These are phyloP conservation scores for Prorops nasuta DNA, from an alignment of 1,140 invertebrate species.

Conservation along the genomic window DNA sequence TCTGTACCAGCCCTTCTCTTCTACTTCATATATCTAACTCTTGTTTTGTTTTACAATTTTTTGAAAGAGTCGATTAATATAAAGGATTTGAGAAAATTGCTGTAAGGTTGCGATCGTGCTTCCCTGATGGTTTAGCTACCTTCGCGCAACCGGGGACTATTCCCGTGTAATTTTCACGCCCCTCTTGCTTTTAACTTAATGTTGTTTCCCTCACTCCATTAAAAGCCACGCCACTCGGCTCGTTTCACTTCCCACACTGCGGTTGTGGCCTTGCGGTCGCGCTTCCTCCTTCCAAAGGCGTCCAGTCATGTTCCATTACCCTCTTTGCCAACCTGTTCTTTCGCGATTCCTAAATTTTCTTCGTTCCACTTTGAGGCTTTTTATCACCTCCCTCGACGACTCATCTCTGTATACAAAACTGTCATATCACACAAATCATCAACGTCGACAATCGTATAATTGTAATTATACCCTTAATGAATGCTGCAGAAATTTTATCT, in stretches of 20 bases:
- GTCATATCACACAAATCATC: no score
- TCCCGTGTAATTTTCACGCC: conserved; percentile 44
- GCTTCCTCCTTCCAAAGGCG: conserved; percentile 19
- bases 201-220: conserved; percentile 53
- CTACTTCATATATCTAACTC: background rate
- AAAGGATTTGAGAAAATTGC: background rate
- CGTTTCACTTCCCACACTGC: conserved; percentile 53
- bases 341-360: conserved; percentile 6
- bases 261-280: conserved; percentile 43
- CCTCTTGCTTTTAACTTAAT: conserved; percentile 46
- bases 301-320: conserved; percentile 37
- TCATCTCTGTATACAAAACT: no score
- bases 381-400: no score
- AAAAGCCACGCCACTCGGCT: conserved; percentile 52
- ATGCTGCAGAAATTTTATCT: no score
- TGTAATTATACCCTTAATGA: no score
- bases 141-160: no score
- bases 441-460: no score
- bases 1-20: no score
- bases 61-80: background rate
- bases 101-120: background rate
- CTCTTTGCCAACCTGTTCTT: conserved; percentile 29
- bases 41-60: background rate
- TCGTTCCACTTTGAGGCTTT: no score
- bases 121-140: no score